Conservation (phyloP, 2,888 invertebrate genomes). For the Hypselothyrea guttata region DNA sequence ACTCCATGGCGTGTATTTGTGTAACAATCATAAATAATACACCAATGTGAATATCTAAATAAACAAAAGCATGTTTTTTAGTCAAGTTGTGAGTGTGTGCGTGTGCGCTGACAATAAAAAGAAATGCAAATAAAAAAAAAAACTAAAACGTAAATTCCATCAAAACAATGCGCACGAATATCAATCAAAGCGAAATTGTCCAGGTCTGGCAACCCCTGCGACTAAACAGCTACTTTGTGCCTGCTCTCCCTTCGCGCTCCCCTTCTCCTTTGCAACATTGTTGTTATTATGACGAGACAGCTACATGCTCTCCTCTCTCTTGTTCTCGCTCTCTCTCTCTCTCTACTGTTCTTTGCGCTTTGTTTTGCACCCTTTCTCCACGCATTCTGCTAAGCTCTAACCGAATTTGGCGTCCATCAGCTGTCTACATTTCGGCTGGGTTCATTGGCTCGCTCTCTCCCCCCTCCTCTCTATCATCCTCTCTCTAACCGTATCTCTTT, state of each 20-base stretch:
- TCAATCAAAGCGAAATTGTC: slow-evolving; percentile 55
- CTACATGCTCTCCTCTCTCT: slow-evolving; percentile 15
- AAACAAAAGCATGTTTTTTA: slow-evolving; percentile 36
- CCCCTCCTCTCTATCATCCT: not conserved
- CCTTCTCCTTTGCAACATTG: slow-evolving; percentile 5
- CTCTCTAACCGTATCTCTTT: not conserved
- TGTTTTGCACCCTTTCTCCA: slow-evolving; percentile 9
- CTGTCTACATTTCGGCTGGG: slow-evolving; percentile 66
- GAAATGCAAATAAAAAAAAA: not conserved
- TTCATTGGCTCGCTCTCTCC: slow-evolving; percentile 60
- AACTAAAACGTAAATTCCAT: slow-evolving; percentile 49
- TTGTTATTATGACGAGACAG: slow-evolving; percentile 37
- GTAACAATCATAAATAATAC: slow-evolving; percentile 5
- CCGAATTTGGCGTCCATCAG: slow-evolving; percentile 50
- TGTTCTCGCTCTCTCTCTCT: not conserved
- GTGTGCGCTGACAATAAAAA: not conserved
- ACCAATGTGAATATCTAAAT: slow-evolving; percentile 4
- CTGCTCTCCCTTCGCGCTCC: not conserved
- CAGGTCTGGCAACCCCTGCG: slow-evolving; percentile 15
- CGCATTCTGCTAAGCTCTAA: slow-evolving; percentile 8
- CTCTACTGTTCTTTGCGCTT: no score
- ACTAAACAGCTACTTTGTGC: no score
- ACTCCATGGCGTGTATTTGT: slow-evolving; percentile 40
- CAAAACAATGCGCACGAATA: slow-evolving; percentile 56
- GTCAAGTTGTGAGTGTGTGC: slow-evolving; percentile 32